Base-by-base conservation (phyloP, 2,113 vertebrate species). In the Agelaius phoeniceus region DNA sequence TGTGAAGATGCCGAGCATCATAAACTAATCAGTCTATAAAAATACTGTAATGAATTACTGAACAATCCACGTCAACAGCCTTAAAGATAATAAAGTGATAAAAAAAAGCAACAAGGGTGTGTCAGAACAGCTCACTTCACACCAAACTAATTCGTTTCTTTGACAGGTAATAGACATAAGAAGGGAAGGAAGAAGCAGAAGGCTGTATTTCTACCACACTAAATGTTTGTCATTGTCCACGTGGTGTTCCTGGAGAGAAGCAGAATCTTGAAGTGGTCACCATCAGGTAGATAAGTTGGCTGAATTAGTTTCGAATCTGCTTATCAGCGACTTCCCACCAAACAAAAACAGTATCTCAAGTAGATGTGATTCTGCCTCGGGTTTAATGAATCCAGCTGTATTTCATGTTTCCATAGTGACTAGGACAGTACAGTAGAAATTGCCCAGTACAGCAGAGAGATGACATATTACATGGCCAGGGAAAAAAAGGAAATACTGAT, bases 21-120 rank as follows among this genome's bases (percentile, higher is more conserved):
- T 93, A 83, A 94, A 94, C 23, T 73, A 63, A 83, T 92, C 37
- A 48, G 43, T 74, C 72, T 71, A 44, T 86, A 80, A 90, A 93
- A 88, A 69, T 63, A 48, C 33, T 77, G 65, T 46, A 92, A 59
- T 4, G 10, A 90, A 93, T 66, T 80, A 76, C 79, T 74, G 33
- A 86, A 88, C 59, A 86, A 88, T 62, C 63, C 72, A 69, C 19
- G 3, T 77, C 35, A 92, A 90, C 63, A 90, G 83, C 59, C 63
- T 73, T 73, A 61, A 76, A 90, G 88, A 93, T 90, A 80, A 85
- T 39, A 39, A 88, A 86, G 67, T 62, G 75, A 92, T 74, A 35
- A 57, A 69, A 88, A 62, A 58, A 80, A 30, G 20, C 81, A 88
- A 62, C 67, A 84, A 44, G 51, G 37, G 39, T 84, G 72, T 90